Evolutionary conservation across 1,140 invertebrate genomes (phyloP), one percentile per base, ranked within the genome.

Genomic region (Dinothrombium tinctorium): DNA sequence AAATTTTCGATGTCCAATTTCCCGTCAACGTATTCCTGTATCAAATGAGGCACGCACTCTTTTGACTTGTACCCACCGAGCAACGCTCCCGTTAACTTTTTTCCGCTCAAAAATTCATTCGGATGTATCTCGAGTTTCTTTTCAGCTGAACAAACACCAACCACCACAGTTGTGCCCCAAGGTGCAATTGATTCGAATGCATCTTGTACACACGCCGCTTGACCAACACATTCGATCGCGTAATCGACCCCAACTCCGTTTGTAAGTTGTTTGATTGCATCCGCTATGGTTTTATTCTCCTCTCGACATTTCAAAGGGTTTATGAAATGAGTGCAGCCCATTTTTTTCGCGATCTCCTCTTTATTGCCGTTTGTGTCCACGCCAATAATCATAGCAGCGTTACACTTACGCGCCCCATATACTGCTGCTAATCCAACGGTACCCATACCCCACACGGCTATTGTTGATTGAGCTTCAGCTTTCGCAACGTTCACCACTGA

Each of bases 171-270:
- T 15, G 74, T 75, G 15, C 92, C 92, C 90, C 92, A 96, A 8
- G 92, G 90, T 62, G 95, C 89, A 50, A 83, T 87, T 0, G 86
- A 68, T 59, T 99, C 92, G 28, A 98, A 60, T 19, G 92, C 92
- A 43, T 78, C 74, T 51, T 89, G 68, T 90, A 99, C 98, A 3
- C 79, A 83, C 36, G 73, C 62, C 0, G 94, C 78, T 64, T 94
- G 96, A 42, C 92, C 92, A 56, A 96, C 79, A 59, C 92, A 98
- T 62, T 98, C 92, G 62, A 98, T 96, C 4, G 89, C 95, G 54
- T 78, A 98, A 61, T 99, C 92, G 38, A 87, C 67, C 20, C 92
- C 92, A 41, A 7, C 6, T 5, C 92, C 92, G 64, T 95, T 82
- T 12, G 84, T 94, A 52, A 83, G 59, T 50, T 89, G 82, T 19